phyloP scores from a whole-genome alignment of 2,888 invertebrate species.

The Orgyia antiqua region DNA sequence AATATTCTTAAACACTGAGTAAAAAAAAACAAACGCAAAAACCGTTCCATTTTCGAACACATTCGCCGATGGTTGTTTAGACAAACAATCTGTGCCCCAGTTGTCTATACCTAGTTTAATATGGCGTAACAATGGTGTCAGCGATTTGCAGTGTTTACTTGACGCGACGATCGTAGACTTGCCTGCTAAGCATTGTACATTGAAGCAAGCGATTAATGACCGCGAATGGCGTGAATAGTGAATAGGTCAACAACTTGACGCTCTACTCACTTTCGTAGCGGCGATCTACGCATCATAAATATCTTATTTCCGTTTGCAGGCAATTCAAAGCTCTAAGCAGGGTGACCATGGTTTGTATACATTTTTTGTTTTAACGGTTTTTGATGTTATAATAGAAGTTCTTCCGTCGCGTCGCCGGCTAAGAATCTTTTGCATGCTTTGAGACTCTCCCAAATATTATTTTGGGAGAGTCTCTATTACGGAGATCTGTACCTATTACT shows the following conservation, averaged over 20 bases:
- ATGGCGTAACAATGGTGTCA: slow-evolving; percentile 36
- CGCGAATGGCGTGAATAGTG: slow-evolving; percentile 5
- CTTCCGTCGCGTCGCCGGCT: too few species aligned
- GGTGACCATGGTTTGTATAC: too few species aligned
- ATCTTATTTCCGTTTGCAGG: slow-evolving; percentile 13
- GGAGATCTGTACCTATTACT: too few species aligned
- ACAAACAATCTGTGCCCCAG: slow-evolving; percentile 29
- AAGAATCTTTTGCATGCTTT: too few species aligned
- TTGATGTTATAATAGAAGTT: too few species aligned
- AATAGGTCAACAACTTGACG: slow-evolving; percentile 16
- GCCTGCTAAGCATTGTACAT: slow-evolving; percentile 17
- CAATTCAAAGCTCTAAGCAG: too few species aligned
- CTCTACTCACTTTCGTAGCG: slow-evolving; percentile 10
- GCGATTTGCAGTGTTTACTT: slow-evolving; percentile 23
- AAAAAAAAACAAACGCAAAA: slow-evolving; percentile 17
- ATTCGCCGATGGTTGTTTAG: slow-evolving; percentile 16
- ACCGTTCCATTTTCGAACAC: slow-evolving; percentile 11
- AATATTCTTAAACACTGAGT: too few species aligned
- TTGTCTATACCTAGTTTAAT: slow-evolving; percentile 29
- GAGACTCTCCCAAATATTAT: too few species aligned
- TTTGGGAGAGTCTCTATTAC: too few species aligned
- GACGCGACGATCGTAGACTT: slow-evolving; percentile 16
- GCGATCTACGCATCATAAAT: slow-evolving; percentile 16
- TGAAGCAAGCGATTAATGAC: slow-evolving; percentile 18
- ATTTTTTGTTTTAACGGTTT: too few species aligned